phyloP scores from a whole-genome alignment of 1,140 invertebrate genomes.

The Solenopsis invicta region DNA sequence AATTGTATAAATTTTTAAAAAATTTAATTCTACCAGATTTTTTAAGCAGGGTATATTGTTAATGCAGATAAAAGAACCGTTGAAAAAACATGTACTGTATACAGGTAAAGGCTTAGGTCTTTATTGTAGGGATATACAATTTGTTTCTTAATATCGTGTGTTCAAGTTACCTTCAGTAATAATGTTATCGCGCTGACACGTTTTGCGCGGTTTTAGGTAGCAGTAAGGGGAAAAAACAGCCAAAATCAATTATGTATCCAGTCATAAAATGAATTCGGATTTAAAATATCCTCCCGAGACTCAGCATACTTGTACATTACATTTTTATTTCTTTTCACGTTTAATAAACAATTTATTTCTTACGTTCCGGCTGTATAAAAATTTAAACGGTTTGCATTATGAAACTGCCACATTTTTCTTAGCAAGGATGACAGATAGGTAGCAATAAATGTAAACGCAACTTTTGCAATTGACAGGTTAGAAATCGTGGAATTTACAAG shows the following conservation, averaged over 20 bases:
- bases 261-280: constrained; percentile 20
- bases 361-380: background rate
- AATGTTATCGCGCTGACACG: constrained; percentile 6
- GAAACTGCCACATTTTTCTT: background rate
- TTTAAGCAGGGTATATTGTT: background rate
- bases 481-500: constrained; percentile 6
- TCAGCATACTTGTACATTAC: constrained; percentile 6
- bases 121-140: constrained; percentile 53
- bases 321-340: background rate
- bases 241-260: constrained; percentile 4
- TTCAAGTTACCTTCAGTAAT: constrained; percentile 23
- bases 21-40: too few relatives aligned
- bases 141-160: constrained; percentile 29
- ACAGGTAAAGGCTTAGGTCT: constrained; percentile 50
- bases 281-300: constrained; percentile 54
- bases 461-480: constrained; percentile 24
- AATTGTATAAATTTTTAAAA: too few relatives aligned
- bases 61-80: background rate
- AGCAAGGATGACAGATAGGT: background rate
- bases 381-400: background rate
- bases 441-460: constrained; percentile 1
- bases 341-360: constrained; percentile 16
- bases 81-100: constrained; percentile 26
- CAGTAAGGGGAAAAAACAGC: constrained; percentile 7
- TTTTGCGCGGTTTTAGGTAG: constrained; percentile 6